Evolutionary conservation across 2,797 vertebrate species (phyloP).

Genomic region (Otolemur crassicaudatus): DNA sequence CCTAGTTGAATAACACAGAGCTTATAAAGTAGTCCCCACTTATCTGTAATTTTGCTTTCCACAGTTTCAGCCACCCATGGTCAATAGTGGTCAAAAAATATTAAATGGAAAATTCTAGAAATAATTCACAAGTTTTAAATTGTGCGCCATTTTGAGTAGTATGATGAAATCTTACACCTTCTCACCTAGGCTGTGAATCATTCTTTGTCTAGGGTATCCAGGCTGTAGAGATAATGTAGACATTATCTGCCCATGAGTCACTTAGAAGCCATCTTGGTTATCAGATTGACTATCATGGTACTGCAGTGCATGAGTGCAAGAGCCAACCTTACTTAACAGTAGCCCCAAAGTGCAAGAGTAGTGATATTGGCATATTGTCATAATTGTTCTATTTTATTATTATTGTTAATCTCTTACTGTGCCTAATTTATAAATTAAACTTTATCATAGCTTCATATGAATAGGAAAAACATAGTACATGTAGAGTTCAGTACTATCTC

Average conservation of each 20-base stretch:
- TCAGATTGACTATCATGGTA: background rate
- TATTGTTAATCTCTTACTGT: background rate
- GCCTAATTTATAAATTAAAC: background rate
- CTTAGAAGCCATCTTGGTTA: background rate
- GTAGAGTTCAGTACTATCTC: background rate
- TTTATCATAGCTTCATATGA: background rate
- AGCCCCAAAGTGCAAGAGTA: background rate
- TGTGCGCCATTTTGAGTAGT: background rate
- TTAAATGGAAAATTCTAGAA: background rate
- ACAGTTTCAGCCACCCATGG: background rate
- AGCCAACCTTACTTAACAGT: background rate
- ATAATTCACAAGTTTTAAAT: background rate
- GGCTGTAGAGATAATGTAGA: background rate
- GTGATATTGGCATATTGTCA: background rate
- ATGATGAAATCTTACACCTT: background rate
- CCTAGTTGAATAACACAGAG: background rate
- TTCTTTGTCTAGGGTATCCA: background rate
- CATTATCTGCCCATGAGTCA: background rate
- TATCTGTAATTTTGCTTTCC: background rate
- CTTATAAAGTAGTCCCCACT: background rate
- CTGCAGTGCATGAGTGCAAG: background rate
- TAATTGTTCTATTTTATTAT: background rate
- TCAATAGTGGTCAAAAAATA: background rate
- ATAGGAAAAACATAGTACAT: background rate
- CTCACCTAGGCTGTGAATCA: background rate